phyloP scores from a whole-genome alignment of 92 coral and sea anemone genomes.

The Epizoanthus scotinus region DNA sequence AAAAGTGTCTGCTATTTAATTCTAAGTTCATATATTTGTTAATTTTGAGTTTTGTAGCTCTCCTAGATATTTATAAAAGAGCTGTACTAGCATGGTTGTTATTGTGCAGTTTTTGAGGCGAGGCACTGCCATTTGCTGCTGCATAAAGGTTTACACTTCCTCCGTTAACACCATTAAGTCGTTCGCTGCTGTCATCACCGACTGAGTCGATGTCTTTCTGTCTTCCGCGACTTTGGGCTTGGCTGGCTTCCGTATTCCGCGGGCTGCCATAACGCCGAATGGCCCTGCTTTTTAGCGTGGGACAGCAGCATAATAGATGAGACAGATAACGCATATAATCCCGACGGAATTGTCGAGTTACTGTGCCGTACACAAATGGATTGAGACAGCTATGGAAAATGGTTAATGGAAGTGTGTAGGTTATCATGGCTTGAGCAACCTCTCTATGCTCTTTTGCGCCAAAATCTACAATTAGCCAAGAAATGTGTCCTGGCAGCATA shows the following conservation, averaged over 20 bases:
- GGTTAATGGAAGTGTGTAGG: not conserved
- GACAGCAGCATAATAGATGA: slow-evolving; percentile 71
- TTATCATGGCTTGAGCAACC: slow-evolving; percentile 45
- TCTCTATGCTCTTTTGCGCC: slow-evolving; percentile 53
- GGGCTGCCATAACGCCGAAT: slow-evolving; percentile 26
- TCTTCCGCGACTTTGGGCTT: not conserved
- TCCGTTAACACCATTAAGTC: slow-evolving; percentile 29
- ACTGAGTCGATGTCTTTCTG: slow-evolving; percentile 8
- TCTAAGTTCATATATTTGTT: not conserved
- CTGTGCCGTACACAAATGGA: slow-evolving; percentile 36
- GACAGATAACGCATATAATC: slow-evolving; percentile 72
- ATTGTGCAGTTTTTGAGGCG: not conserved
- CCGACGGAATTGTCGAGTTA: slow-evolving; percentile 54
- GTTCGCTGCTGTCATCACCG: not conserved
- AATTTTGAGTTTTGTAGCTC: not conserved
- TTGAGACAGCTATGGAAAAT: slow-evolving; percentile 38
- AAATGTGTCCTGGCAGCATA: slow-evolving; percentile 89
- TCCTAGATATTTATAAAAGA: not conserved
- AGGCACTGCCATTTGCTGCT: not conserved
- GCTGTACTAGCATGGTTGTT: not conserved
- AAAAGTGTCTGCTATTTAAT: too few relatives aligned
- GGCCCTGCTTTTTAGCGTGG: not conserved
- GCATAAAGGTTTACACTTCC: slow-evolving; percentile 7
- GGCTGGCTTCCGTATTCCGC: slow-evolving; percentile 32
- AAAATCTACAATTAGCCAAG: slow-evolving; percentile 86